These are phyloP conservation scores for Misgurnus mizolepis DNA, from an alignment of 2,113 vertebrate species.

Conservation along the genomic window DNA sequence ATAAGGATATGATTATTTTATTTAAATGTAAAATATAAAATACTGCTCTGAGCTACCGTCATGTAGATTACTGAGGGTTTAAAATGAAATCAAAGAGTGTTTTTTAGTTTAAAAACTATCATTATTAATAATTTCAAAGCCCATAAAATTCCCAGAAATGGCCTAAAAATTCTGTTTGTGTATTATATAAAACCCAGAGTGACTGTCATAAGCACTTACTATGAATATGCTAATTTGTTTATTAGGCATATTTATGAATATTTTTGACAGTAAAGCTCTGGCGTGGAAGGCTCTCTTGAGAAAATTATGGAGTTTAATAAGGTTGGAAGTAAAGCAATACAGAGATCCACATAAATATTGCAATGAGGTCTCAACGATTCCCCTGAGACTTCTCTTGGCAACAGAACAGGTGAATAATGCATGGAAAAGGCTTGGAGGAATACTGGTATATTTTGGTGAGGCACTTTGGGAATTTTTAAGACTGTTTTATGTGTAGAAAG, in stretches of 20 bases:
- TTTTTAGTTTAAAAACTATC: not conserved
- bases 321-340: conserved; percentile 54
- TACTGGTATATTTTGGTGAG: conserved; percentile 69
- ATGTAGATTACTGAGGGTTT: not conserved
- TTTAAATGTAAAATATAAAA: not conserved
- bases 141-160: conserved; percentile 4
- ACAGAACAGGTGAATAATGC: conserved; percentile 74
- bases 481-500: conserved; percentile 31
- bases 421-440: conserved; percentile 68
- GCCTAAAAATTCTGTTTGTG: conserved; percentile 2
- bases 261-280: conserved; percentile 43
- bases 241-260: conserved; percentile 55
- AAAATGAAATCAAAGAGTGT: not conserved
- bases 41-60: not conserved
- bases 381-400: conserved; percentile 72
- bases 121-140: conserved; percentile 2
- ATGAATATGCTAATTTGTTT: conserved; percentile 50
- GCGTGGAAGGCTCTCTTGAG: conserved; percentile 45
- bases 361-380: conserved; percentile 72
- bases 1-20: not conserved
- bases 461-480: conserved; percentile 65
- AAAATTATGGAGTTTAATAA: conserved; percentile 54
- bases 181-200: conserved; percentile 16
- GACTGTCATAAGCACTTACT: conserved; percentile 33
- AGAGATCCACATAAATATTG: conserved; percentile 74